Conservation (phyloP, 2,113 vertebrate species). For the Noctilio leporinus region DNA sequence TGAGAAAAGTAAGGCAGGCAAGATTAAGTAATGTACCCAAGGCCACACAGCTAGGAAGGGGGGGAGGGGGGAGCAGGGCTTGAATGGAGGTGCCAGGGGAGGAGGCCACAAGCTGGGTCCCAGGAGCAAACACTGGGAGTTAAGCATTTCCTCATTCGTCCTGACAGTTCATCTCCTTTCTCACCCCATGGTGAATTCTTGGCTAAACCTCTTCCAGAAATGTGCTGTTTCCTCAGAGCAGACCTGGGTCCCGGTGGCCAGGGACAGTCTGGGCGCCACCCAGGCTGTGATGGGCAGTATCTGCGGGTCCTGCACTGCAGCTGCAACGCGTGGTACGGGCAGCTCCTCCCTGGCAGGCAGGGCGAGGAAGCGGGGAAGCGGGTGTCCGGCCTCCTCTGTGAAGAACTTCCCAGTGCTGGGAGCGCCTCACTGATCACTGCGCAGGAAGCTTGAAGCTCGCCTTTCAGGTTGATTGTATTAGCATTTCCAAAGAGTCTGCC, state of each 20-base stretch:
- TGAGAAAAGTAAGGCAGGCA: not conserved
- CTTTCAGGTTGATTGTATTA: slow-evolving; percentile 48
- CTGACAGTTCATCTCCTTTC: not conserved
- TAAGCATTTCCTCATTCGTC: not conserved
- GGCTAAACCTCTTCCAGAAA: not conserved
- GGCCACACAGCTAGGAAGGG: not conserved
- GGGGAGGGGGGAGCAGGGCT: not conserved
- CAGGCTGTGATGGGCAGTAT: not conserved
- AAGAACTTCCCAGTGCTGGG: not conserved
- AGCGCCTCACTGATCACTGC: not conserved
- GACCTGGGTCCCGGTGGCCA: not conserved
- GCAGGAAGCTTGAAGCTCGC: slow-evolving; percentile 26
- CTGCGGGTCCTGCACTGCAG: rapidly evolving
- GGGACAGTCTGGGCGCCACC: not conserved
- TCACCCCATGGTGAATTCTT: not conserved
- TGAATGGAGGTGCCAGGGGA: not conserved
- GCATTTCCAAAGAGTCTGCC: slow-evolving; percentile 33
- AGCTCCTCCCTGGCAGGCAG: not conserved
- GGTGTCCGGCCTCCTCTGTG: not conserved
- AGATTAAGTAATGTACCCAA: not conserved
- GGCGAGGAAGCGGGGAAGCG: not conserved
- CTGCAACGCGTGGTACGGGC: not conserved
- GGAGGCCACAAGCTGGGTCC: not conserved
- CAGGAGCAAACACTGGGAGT: not conserved
- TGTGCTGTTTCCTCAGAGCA: not conserved